Conservation (phyloP, 2,113 vertebrate genomes). For the Cacatua alba region DNA sequence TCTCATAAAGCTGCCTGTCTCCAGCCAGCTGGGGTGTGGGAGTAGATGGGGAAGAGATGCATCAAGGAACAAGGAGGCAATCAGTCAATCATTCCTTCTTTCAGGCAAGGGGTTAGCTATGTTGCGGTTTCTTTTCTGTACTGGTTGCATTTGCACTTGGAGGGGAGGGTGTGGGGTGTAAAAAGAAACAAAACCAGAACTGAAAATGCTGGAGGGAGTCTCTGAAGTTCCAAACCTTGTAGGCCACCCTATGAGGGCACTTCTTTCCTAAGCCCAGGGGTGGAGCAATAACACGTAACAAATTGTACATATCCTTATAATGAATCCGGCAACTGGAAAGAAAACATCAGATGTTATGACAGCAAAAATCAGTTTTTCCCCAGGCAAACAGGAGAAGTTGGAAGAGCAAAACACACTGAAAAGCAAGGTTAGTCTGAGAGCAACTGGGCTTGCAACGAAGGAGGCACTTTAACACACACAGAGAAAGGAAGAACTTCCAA, state of each 20-base stretch:
- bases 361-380: not conserved
- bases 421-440: not conserved
- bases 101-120: conserved; percentile 81
- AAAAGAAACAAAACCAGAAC: conserved; percentile 56
- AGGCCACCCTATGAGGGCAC: conserved; percentile 97
- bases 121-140: conserved; percentile 16
- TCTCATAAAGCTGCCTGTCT: conserved; percentile 58
- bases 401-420: not conserved
- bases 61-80: conserved; percentile 69
- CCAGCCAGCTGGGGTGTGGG: conserved; percentile 53
- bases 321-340: conserved; percentile 94
- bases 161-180: not conserved
- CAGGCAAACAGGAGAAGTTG: not conserved
- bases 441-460: not conserved
- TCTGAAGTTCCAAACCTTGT: conserved; percentile 94
- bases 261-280: conserved; percentile 97
- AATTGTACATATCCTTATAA: conserved; percentile 99
- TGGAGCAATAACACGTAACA: conserved; percentile 94
- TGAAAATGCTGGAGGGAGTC: conserved; percentile 71
- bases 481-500: not conserved
- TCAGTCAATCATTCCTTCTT: conserved; percentile 77
- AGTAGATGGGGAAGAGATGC: conserved; percentile 49
- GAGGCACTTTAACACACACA: not conserved
- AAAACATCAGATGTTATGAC: conserved; percentile 79
- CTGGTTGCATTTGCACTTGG: conserved; percentile 14